phyloP scores from a whole-genome alignment of 2,113 vertebrate genomes.

The Brachyhypopomus occidentalis region DNA sequence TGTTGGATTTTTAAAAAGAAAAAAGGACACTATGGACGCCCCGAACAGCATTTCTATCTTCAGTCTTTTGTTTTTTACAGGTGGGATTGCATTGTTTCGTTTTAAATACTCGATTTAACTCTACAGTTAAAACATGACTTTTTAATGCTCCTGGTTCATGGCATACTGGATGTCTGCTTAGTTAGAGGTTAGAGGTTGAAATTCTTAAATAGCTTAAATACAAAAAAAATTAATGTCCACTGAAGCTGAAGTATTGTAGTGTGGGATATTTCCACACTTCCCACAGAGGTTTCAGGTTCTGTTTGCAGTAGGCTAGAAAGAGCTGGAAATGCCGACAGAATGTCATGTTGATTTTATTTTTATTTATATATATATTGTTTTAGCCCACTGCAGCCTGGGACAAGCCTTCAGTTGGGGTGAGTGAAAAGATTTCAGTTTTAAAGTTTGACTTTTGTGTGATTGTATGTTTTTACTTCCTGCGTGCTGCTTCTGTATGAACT shows the following conservation, averaged over 20 bases:
- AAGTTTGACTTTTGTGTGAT: not conserved
- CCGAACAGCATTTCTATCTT: conserved; percentile 18
- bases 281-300: not conserved
- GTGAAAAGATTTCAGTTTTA: not conserved
- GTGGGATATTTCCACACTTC: not conserved
- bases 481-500: no score
- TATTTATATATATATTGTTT: not conserved
- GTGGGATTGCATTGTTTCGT: not conserved
- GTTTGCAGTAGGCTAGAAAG: not conserved
- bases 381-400: conserved; percentile 64
- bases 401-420: conserved; percentile 64
- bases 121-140: not conserved
- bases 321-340: not conserved
- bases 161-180: not conserved
- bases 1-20: conserved; percentile 10
- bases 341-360: conserved; percentile 29
- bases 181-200: not conserved
- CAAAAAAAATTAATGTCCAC: not conserved
- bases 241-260: not conserved
- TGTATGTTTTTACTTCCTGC: not conserved
- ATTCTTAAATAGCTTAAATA: not conserved
- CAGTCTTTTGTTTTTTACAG: conserved; percentile 37
- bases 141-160: not conserved
- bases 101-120: no score
- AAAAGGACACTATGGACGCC: conserved; percentile 55